phyloP scores from a whole-genome alignment of 2,113 vertebrate species.

The Coptodon bakossiorum region DNA sequence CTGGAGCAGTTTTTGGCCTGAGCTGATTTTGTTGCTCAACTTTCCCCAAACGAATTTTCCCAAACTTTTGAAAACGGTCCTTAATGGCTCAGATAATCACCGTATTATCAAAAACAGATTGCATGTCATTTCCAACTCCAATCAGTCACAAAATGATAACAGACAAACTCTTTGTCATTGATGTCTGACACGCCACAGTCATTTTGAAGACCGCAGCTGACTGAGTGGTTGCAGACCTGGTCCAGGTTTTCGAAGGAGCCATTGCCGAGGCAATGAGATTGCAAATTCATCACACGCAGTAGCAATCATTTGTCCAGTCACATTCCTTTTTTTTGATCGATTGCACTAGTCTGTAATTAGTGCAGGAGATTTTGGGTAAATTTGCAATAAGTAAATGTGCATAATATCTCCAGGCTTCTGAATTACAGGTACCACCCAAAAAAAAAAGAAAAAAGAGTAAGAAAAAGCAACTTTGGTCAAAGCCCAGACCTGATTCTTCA shows the following conservation, averaged over 20 bases:
- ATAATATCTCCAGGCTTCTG: background rate
- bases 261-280: background rate
- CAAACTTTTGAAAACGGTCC: background rate
- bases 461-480: background rate
- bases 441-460: background rate
- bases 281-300: background rate
- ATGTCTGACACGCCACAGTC: background rate
- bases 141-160: background rate
- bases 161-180: background rate
- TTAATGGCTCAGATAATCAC: background rate
- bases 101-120: background rate
- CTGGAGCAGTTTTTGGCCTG: background rate
- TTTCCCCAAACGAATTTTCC: background rate
- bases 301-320: background rate
- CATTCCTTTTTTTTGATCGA: background rate
- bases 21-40: background rate
- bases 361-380: background rate
- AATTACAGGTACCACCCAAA: background rate
- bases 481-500: background rate
- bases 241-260: background rate
- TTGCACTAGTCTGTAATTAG: background rate
- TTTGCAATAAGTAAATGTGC: background rate
- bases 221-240: background rate
- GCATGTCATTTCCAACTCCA: background rate
- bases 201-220: background rate